Percentiles rank a stretch among this genome's conserved stretches.
Conservation (phyloP, 2,113 vertebrate genomes). For the Rana temporaria region DNA sequence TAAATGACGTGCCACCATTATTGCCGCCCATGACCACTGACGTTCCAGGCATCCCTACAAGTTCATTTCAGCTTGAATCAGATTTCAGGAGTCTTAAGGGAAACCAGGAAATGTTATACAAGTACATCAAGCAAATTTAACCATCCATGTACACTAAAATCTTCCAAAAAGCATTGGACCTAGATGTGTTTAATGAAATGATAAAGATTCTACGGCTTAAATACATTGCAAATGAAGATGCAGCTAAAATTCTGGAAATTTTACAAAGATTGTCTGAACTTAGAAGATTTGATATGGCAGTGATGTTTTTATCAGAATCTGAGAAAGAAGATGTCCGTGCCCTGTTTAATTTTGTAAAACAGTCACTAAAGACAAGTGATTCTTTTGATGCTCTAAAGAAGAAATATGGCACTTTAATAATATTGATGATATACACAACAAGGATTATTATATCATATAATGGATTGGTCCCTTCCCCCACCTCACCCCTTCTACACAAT, state of each 20-base stretch:
- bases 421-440: too few relatives aligned
- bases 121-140: conserved; percentile 93
- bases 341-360: conserved; percentile 83
- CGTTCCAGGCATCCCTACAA: conserved; percentile 81
- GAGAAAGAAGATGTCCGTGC: conserved; percentile 86
- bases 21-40: conserved; percentile 31
- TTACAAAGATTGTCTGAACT: conserved; percentile 83
- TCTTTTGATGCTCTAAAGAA: conserved; percentile 77
- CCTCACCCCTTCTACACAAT: too few relatives aligned
- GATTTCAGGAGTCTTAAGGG: conserved; percentile 86
- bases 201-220: conserved; percentile 83
- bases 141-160: conserved; percentile 80
- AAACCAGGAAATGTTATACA: conserved; percentile 79
- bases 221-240: conserved; percentile 82
- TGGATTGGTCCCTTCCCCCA: too few relatives aligned
- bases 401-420: too few relatives aligned
- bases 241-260: conserved; percentile 78
- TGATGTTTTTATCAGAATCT: conserved; percentile 91
- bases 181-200: conserved; percentile 88
- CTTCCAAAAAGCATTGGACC: conserved; percentile 91
- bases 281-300: conserved; percentile 90
- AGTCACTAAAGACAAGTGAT: conserved; percentile 71
- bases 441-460: too few relatives aligned
- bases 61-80: conserved; percentile 91
- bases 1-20: conserved; percentile 59